Conservation (phyloP, 2,113 vertebrate species). For the Ophthalmolycus amberensis region DNA sequence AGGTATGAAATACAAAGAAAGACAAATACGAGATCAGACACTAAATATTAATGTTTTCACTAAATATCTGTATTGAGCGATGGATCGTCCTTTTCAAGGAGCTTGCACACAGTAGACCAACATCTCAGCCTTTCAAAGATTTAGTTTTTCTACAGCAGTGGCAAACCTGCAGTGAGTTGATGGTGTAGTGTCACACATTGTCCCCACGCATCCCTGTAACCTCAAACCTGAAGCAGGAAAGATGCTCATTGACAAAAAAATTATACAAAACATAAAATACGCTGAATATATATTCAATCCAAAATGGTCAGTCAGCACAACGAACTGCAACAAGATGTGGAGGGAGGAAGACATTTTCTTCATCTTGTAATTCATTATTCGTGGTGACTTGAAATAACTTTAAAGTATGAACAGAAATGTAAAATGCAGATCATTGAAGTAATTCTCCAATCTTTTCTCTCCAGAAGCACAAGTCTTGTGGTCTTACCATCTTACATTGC, state of each 20-base stretch:
- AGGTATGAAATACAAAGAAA: neutral
- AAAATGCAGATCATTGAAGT: neutral
- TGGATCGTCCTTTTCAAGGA: conserved; percentile 10
- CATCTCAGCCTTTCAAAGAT: conserved; percentile 8
- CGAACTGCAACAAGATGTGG: neutral
- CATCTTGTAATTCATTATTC: neutral
- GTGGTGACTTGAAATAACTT: neutral
- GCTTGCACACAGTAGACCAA: neutral
- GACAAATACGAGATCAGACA: neutral
- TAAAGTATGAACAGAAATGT: neutral
- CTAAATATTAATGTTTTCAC: neutral
- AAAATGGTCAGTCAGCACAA: neutral
- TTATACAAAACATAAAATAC: neutral
- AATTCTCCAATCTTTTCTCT: neutral
- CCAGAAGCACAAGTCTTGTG: neutral
- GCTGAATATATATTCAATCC: neutral
- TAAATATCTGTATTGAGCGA: neutral
- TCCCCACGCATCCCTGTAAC: conserved; percentile 14
- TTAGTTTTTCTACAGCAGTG: neutral
- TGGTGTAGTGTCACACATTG: conserved; percentile 3
- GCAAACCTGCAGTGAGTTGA: neutral
- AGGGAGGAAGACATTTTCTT: neutral
- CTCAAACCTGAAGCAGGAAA: conserved; percentile 9
- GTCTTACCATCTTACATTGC: neutral
- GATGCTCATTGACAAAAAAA: neutral